These are phyloP conservation scores for Bombylius discolor DNA, from an alignment of 2,888 invertebrate genomes.

Conservation along the genomic window DNA sequence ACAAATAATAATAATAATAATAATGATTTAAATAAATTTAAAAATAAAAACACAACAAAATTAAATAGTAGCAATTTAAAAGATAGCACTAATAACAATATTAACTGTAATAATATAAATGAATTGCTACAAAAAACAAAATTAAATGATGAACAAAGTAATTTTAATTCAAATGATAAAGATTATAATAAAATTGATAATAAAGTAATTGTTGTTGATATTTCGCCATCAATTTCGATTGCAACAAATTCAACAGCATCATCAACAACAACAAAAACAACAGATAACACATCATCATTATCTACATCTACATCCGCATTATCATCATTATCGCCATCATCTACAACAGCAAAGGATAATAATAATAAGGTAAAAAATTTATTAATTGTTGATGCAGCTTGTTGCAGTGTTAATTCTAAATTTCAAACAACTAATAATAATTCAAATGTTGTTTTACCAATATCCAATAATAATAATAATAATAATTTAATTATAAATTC, in stretches of 20 bases:
- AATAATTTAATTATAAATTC: too few relatives aligned
- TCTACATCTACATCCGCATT: conserved; percentile 3
- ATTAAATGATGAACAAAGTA: conserved; percentile 1
- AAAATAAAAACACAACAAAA: neutral
- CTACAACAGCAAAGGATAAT: too few relatives aligned
- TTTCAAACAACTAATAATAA: too few relatives aligned
- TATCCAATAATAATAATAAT: too few relatives aligned
- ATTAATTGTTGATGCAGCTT: too few relatives aligned
- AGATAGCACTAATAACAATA: neutral
- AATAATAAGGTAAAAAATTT: too few relatives aligned
- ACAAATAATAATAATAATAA: conserved; percentile 12
- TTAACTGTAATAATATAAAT: conserved; percentile 10
- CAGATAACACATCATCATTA: conserved; percentile 8
- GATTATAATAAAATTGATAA: neutral
- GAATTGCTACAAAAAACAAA: conserved; percentile 11
- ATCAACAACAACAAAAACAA: conserved; percentile 10
- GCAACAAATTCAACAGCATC: conserved; percentile 1
- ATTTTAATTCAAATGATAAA: neutral
- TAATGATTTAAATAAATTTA: neutral
- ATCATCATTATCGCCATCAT: conserved; percentile 9
- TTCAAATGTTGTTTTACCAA: too few relatives aligned
- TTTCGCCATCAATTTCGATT: neutral
- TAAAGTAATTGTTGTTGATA: too few relatives aligned
- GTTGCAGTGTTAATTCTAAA: too few relatives aligned
- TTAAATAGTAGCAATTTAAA: too few relatives aligned